Percentiles rank a stretch among this genome's conserved stretches.
phyloP scores from a whole-genome alignment of 2,113 vertebrate genomes.

The Andinoacara biseriatus region DNA sequence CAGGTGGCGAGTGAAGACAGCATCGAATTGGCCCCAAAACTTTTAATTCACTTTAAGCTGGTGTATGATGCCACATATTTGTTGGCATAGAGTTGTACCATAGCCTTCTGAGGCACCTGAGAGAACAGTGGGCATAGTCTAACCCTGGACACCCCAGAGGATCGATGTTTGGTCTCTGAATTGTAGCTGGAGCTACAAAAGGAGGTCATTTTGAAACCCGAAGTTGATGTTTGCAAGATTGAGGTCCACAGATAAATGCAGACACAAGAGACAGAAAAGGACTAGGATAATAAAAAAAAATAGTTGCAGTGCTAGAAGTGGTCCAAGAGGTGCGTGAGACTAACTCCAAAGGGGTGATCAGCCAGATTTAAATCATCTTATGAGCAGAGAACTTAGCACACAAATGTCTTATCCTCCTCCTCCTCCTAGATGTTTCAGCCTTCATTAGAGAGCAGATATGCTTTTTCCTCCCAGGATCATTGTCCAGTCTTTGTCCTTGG shows the following conservation, averaged over 20 bases:
- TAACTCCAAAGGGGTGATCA: background rate
- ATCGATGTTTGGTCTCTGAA: background rate
- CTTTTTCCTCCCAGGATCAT: background rate
- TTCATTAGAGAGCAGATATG: background rate
- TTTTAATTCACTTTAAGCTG: background rate
- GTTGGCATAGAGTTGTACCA: background rate
- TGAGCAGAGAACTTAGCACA: background rate
- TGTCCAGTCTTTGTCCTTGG: slow-evolving; percentile 28
- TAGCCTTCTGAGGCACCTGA: background rate
- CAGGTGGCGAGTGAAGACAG: background rate
- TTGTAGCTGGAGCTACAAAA: background rate
- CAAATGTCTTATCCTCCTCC: background rate
- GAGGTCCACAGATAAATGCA: background rate
- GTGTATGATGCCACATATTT: background rate
- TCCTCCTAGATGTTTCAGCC: background rate
- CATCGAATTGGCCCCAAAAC: background rate
- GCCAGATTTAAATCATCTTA: background rate
- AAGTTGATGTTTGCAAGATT: too few relatives aligned
- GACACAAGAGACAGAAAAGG: background rate
- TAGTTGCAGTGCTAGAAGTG: background rate
- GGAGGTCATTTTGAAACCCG: background rate
- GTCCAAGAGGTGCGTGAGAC: background rate
- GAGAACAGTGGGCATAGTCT: background rate
- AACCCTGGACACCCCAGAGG: background rate
- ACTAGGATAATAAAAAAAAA: background rate